Percentiles rank a stretch among this genome's conserved stretches.
Conservation (phyloP, 30 jellyfish, hydroid and myxozoan species). For the Turritopsis rubra region DNA sequence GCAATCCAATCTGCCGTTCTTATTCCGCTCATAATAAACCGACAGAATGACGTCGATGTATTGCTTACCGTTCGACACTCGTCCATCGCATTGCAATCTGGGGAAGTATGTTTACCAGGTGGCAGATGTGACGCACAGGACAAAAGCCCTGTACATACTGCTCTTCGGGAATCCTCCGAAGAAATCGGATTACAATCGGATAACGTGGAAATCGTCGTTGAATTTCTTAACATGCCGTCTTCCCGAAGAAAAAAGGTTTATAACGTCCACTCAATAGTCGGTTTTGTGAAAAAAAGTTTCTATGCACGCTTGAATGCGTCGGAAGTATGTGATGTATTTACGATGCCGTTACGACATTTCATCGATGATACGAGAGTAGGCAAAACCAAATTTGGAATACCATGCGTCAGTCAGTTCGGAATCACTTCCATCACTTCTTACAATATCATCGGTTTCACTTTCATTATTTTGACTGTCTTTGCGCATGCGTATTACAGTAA, state of each 20-base stretch:
- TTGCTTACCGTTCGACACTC: slow-evolving; percentile 17
- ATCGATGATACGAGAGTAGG: not conserved
- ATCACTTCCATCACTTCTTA: not conserved
- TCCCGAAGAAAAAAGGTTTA: slow-evolving; percentile 7
- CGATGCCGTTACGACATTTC: not conserved
- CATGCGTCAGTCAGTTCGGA: slow-evolving; percentile 4
- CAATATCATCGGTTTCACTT: not conserved
- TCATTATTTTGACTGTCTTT: not conserved
- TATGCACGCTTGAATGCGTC: slow-evolving; percentile 4
- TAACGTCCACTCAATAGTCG: slow-evolving; percentile 1
- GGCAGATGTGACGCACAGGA: slow-evolving; percentile 14
- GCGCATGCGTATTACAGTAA: slow-evolving; percentile 15
- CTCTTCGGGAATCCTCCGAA: slow-evolving; percentile 17
- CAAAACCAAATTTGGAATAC: not conserved
- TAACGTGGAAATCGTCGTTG: slow-evolving; percentile 8
- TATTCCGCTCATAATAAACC: slow-evolving; percentile 7
- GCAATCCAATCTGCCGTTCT: slow-evolving; percentile 20
- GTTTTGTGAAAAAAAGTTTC: slow-evolving; percentile 5
- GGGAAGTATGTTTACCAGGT: slow-evolving; percentile 29
- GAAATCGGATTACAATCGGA: slow-evolving; percentile 20
- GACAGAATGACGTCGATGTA: slow-evolving; percentile 8
- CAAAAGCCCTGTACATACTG: slow-evolving; percentile 2
- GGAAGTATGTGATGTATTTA: slow-evolving; percentile 22
- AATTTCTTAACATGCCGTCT: not conserved
- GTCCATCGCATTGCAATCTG: not conserved